Evolutionary conservation across 2,888 invertebrate species (phyloP), one percentile per base, ranked within the genome.

Genomic region (Troglohyphantes excavatus): DNA sequence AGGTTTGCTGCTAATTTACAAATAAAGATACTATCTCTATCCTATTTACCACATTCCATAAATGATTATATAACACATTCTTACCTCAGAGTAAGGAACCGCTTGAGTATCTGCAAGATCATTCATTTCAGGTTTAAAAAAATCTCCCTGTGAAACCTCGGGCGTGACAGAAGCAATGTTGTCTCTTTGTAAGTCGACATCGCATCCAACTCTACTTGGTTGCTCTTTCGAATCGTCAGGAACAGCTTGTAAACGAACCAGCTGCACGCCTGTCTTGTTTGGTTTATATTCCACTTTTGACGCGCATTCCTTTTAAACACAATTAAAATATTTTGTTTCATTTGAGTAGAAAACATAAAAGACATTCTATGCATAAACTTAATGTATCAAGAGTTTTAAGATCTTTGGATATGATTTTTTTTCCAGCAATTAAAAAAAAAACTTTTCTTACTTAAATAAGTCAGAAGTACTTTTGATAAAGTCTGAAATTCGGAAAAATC

Each of bases 241-340:
- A 3, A 23, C 73, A 13, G 53, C 84, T 76, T 85, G 84, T 21
- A 85, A 26, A 23, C 84, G 61, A 11, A 85, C 75, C 21, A 85
- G 39, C 21, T 75, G 43, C 21, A 19, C 67, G 27, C 84, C 67
- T 65, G 75, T 67, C 75, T 61, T 75, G 0, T 27, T 27, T 61
- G n/a, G 68, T 33, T 33, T 43, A n/a, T 13, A 17, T 75, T 75
- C 63, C 33, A 13, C 17, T 23, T 21, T 39, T 3, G 43, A 23
- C 11, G 21, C 19, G 2, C 23, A 26, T 7, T 72, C 72, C 46
- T 61, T 17, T 21, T 13, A 61, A 23, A 78, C 0, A 43, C 39
- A 78, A 65, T 9, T 1, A 17, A 63, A 33, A 19, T 61, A 6
- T 21, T 23, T 23, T 11, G 43, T 9, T 23, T 72, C 23, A n/a